Evolutionary conservation across 2,888 invertebrate species (phyloP).

Genomic region (Perithous albicinctus): DNA sequence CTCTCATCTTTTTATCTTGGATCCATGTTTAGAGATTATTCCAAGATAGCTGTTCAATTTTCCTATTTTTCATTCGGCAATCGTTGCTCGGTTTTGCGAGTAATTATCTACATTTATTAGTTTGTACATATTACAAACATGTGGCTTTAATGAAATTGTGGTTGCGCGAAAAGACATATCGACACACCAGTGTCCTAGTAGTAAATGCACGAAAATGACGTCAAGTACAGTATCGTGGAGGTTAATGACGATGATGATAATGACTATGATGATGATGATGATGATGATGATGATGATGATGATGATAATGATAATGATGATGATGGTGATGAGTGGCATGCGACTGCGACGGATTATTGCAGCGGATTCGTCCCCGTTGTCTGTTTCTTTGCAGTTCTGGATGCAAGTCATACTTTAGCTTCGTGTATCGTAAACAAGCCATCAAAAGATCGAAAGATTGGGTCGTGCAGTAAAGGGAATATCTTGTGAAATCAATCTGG

Average conservation of each 20-base stretch:
- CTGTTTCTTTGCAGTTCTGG: neutral
- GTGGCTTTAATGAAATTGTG: conserved; percentile 53
- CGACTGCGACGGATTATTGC: conserved; percentile 64
- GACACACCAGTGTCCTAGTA: conserved; percentile 6
- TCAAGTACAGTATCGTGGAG: conserved; percentile 10
- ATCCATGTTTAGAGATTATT: no score
- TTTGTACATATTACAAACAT: conserved; percentile 17
- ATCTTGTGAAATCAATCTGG: no score
- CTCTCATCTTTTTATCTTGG: no score
- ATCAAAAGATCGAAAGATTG: no score
- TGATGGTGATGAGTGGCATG: conserved; percentile 61
- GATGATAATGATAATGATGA: conserved; percentile 11
- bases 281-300: no score
- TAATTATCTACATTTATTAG: neutral
- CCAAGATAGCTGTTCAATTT: neutral
- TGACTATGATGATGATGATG: no score
- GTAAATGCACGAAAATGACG: neutral
- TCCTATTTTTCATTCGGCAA: conserved; percentile 41
- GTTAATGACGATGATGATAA: no score
- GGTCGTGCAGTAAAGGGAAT: no score
- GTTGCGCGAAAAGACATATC: conserved; percentile 16
- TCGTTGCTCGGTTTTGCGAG: conserved; percentile 23
- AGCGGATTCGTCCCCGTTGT: conserved; percentile 49
- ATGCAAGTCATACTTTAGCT: conserved; percentile 3
- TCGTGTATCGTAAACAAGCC: conserved; percentile 7